These are phyloP conservation scores for Pseudochirops cupreus DNA, from an alignment of 2,797 vertebrate genomes.

Conservation along the genomic window DNA sequence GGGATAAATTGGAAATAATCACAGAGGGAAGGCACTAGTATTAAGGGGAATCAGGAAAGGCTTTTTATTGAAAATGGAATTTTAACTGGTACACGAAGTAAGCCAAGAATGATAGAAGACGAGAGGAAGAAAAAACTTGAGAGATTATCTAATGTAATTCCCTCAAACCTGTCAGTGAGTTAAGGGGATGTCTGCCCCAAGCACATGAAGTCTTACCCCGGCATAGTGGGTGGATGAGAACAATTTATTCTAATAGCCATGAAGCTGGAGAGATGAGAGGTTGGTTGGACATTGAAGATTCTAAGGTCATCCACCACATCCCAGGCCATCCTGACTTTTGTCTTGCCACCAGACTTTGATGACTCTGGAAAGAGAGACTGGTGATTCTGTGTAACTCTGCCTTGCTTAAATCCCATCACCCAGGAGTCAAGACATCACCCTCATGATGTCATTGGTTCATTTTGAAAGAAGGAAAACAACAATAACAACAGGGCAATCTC, in stretches of 20 bases:
- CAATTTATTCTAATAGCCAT: not conserved
- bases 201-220: not conserved
- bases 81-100: not conserved
- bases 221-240: not conserved
- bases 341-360: not conserved
- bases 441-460: not conserved
- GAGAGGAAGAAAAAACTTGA: not conserved
- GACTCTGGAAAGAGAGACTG: not conserved
- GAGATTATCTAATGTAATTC: not conserved
- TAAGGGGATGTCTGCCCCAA: not conserved
- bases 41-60: not conserved
- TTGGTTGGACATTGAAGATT: not conserved
- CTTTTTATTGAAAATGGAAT: not conserved
- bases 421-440: too few species aligned
- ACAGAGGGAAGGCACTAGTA: not conserved
- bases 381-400: not conserved
- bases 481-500: not conserved
- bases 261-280: not conserved
- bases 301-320: not conserved
- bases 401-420: not conserved
- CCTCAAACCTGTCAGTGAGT: not conserved
- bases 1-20: not conserved
- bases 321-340: not conserved
- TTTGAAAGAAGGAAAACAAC: not conserved
- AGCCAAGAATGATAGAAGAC: not conserved